Conservation (phyloP, 2,888 invertebrate genomes). For the Xestia xanthographa region DNA sequence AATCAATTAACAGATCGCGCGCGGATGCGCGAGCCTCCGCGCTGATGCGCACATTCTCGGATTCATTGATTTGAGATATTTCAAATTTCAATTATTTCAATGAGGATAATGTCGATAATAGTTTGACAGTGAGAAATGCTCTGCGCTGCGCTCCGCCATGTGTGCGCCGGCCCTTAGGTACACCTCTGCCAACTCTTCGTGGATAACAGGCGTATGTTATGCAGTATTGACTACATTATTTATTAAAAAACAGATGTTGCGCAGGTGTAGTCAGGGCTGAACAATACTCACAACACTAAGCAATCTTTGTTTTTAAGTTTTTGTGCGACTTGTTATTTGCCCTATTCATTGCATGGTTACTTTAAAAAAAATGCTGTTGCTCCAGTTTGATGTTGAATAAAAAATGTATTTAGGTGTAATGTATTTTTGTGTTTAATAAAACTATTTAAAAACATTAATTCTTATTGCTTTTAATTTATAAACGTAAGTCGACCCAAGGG, state of each 20-base stretch:
- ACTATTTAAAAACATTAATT: neutral
- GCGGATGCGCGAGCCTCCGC: no score
- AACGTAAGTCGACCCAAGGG: neutral
- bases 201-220: neutral
- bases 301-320: neutral
- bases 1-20: no score
- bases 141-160: no score
- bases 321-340: neutral
- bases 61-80: no score
- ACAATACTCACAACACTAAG: neutral
- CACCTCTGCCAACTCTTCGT: neutral
- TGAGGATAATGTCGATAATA: no score
- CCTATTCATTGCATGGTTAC: slow-evolving; percentile 5
- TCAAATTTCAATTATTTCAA: no score
- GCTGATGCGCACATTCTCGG: no score
- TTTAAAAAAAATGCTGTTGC: neutral
- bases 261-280: neutral
- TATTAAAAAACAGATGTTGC: neutral
- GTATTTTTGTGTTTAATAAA: neutral
- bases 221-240: neutral
- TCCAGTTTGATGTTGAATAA: slow-evolving; percentile 3
- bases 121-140: no score
- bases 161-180: neutral
- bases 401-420: neutral
- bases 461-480: neutral